These are phyloP conservation scores for Lithobius niger DNA, from an alignment of 1,140 invertebrate species.

Conservation along the genomic window DNA sequence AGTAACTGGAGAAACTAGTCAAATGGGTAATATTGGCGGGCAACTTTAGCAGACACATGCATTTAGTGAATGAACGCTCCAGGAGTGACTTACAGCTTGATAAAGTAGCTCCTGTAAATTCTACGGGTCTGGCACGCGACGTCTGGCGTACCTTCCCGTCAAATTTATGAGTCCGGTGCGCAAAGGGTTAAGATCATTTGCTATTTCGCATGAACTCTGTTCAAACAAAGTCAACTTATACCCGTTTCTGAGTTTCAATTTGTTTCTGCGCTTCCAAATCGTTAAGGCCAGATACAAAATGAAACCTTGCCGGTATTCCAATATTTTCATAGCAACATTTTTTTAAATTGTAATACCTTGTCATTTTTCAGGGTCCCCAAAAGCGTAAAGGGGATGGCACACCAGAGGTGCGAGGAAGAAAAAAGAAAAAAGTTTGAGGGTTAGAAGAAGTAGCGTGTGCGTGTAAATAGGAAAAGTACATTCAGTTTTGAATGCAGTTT, in stretches of 20 bases:
- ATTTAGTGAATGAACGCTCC: too few species aligned
- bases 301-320: too few species aligned
- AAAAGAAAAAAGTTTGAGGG: slow-evolving; percentile 1
- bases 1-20: too few species aligned
- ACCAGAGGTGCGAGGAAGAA: slow-evolving; percentile 21
- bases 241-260: background rate
- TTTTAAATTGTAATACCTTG: too few species aligned
- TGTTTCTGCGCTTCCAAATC: too few species aligned
- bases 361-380: slow-evolving; percentile 15
- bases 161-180: background rate
- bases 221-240: background rate
- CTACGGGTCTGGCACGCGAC: background rate
- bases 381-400: slow-evolving; percentile 26
- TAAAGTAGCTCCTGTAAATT: background rate
- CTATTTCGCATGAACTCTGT: background rate
- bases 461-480: too few species aligned
- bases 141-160: background rate
- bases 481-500: too few species aligned
- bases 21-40: too few species aligned
- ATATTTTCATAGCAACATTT: too few species aligned
- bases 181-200: too few species aligned
- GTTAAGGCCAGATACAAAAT: too few species aligned
- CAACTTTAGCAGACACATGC: too few species aligned
- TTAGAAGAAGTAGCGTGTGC: background rate
- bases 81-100: background rate